Evolutionary conservation across 1,140 invertebrate species (phyloP).

Genomic region (Mercenaria mercenaria): DNA sequence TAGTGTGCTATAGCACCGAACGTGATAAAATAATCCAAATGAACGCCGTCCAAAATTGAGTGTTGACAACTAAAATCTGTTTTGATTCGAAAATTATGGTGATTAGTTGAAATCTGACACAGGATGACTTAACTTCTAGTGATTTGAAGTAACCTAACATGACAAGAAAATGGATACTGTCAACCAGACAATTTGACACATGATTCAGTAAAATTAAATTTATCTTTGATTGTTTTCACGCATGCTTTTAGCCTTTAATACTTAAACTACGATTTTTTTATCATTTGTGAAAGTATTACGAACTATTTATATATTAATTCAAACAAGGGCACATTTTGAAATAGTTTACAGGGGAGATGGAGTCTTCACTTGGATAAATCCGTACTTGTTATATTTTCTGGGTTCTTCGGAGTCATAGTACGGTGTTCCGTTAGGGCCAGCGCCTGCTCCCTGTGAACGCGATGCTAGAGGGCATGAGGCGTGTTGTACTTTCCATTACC

Average conservation of each 20-base stretch:
- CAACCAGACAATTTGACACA: neutral
- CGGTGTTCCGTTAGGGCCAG: too few species aligned
- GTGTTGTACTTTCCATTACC: too few species aligned
- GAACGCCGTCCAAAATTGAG: neutral
- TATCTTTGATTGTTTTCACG: neutral
- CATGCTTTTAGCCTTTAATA: neutral
- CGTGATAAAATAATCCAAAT: slow-evolving; percentile 26
- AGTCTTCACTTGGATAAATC: too few species aligned
- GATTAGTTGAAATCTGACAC: slow-evolving; percentile 29
- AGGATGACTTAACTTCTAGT: neutral
- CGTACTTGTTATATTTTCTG: too few species aligned
- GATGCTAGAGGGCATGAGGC: too few species aligned
- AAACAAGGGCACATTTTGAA: neutral
- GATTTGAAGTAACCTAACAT: neutral
- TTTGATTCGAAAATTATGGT: slow-evolving; percentile 50
- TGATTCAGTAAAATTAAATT: neutral
- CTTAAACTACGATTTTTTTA: neutral
- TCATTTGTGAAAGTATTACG: neutral
- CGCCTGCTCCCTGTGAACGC: too few species aligned
- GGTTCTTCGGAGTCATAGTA: too few species aligned
- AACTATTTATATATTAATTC: too few species aligned
- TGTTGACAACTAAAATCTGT: slow-evolving; percentile 46
- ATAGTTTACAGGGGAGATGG: too few species aligned
- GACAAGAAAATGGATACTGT: neutral
- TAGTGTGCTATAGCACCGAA: neutral